Evolutionary conservation across 2,888 invertebrate genomes (phyloP).

Genomic region (Luffia ferchaultella): DNA sequence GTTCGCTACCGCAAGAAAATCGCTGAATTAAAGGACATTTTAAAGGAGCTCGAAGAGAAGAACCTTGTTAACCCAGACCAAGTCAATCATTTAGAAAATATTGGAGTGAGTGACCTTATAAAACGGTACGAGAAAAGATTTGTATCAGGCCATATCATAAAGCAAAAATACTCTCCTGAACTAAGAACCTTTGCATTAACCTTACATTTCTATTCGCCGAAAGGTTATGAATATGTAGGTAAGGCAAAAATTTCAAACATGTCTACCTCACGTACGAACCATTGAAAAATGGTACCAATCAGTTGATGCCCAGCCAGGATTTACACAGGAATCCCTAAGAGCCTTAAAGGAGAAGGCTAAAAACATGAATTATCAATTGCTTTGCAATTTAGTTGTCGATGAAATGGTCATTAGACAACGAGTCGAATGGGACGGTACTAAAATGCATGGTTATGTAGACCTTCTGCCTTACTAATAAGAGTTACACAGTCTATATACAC

Average conservation of each 20-base stretch:
- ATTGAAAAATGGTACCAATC: slow-evolving; percentile 22
- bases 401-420: slow-evolving; percentile 14
- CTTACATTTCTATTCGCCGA: slow-evolving; percentile 22
- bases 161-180: slow-evolving; percentile 9
- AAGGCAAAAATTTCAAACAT: slow-evolving; percentile 18
- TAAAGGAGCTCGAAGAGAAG: neutral
- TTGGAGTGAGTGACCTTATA: neutral
- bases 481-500: too few species aligned
- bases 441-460: slow-evolving; percentile 18
- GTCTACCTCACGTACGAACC: slow-evolving; percentile 21
- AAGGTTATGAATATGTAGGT: slow-evolving; percentile 25
- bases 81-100: neutral
- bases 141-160: neutral
- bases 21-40: neutral
- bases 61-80: neutral
- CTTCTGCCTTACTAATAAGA: too few species aligned
- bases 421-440: slow-evolving; percentile 20
- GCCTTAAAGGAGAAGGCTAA: slow-evolving; percentile 10
- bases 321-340: slow-evolving; percentile 16
- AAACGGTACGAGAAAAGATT: neutral
- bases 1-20: neutral
- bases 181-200: slow-evolving; percentile 20
- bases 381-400: slow-evolving; percentile 7
- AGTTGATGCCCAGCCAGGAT: slow-evolving; percentile 24
- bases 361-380: neutral